phyloP scores from a whole-genome alignment of 2,113 vertebrate species.

The Misgurnus anguillicaudatus region DNA sequence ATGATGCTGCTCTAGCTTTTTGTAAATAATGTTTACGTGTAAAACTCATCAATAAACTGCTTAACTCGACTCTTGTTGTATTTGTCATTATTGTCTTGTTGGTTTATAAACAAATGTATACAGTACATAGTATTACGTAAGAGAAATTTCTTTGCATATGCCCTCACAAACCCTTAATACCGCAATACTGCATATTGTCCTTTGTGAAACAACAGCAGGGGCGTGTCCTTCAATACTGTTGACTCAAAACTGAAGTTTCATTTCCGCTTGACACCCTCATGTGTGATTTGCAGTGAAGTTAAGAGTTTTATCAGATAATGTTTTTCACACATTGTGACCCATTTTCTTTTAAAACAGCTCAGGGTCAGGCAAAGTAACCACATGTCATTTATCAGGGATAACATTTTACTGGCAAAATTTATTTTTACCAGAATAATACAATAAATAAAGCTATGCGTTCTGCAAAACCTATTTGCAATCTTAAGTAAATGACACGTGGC shows the following conservation, averaged over 20 bases:
- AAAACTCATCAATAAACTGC: constrained; percentile 71
- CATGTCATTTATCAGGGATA: no score
- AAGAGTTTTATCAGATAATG: background rate
- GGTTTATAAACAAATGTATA: no score
- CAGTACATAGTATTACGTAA: no score
- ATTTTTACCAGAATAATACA: background rate
- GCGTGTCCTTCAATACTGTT: background rate
- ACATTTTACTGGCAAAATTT: background rate
- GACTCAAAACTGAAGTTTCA: background rate
- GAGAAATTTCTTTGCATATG: background rate
- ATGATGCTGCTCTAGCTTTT: constrained; percentile 63
- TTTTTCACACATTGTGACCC: background rate
- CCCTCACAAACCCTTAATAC: background rate
- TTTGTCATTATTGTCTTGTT: background rate
- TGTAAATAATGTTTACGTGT: constrained; percentile 81
- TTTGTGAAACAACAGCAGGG: background rate
- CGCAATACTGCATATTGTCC: no score
- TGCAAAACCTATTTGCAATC: background rate
- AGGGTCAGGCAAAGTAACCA: no score
- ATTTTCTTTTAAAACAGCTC: background rate
- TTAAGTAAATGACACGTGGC: background rate
- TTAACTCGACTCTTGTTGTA: background rate
- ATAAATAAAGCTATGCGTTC: background rate
- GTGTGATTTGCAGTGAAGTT: background rate
- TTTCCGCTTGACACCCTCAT: constrained; percentile 4